A percentile compares a stretch with the other conserved stretches of the same genome.
These are phyloP conservation scores for Meandrusa payeni DNA, from an alignment of 2,888 invertebrate genomes.

Conservation along the genomic window DNA sequence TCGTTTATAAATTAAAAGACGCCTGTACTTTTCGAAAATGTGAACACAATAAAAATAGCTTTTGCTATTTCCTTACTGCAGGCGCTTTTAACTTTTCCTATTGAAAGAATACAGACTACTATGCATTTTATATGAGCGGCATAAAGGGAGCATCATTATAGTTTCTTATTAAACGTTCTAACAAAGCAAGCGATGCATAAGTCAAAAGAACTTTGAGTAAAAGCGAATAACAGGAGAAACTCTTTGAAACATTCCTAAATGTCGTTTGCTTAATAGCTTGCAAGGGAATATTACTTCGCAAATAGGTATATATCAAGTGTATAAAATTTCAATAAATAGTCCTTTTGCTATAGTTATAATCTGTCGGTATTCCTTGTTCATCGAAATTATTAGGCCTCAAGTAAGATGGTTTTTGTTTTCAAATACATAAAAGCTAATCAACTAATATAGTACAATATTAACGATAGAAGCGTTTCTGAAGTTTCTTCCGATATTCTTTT, in stretches of 20 bases:
- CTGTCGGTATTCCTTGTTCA: too few species aligned
- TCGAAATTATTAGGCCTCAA: too few species aligned
- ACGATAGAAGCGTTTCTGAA: too few species aligned
- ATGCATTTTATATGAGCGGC: conserved; percentile 16
- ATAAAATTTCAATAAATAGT: too few species aligned
- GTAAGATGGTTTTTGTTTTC: too few species aligned
- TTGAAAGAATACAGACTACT: conserved; percentile 15
- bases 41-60: conserved; percentile 5
- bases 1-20: too few species aligned
- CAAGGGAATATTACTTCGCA: not conserved
- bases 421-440: too few species aligned
- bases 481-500: too few species aligned
- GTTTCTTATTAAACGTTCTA: conserved; percentile 22
- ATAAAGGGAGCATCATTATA: conserved; percentile 21
- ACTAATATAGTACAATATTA: too few species aligned
- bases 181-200: conserved; percentile 20
- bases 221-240: conserved; percentile 10
- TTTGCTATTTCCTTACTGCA: conserved; percentile 12
- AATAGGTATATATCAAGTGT: too few species aligned
- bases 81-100: conserved; percentile 18
- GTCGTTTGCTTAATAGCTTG: not conserved
- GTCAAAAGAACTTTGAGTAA: conserved; percentile 13
- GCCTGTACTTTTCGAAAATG: conserved; percentile 3
- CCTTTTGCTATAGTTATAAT: too few species aligned
- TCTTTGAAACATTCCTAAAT: conserved; percentile 9